Base-by-base conservation (phyloP, 1,140 invertebrate genomes). In the Berghia stephanieae region DNA sequence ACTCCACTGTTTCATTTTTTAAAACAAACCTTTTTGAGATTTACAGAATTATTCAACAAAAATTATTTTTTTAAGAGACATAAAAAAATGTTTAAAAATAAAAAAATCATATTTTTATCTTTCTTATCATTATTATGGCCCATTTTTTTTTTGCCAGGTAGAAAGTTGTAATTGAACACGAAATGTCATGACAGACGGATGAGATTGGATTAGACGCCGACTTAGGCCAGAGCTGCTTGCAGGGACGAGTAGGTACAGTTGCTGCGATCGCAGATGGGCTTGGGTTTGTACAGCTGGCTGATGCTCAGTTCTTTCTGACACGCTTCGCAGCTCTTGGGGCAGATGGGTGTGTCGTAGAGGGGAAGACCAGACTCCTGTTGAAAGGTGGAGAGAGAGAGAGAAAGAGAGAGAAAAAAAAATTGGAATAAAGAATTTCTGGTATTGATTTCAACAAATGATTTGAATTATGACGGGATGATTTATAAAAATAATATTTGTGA, bases 221-320 rank as follows among this genome's bases (percentile, higher is more conserved):
- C 66, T 81, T 71, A 81, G 16, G 75, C 80, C 52, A 84, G 73
- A 21, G 81, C 78, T 27, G 76, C 70, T 73, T 87, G 86, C n/a
- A 87, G 79, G n/a, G 83, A 85, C 16, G 84, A 71, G 44, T 87
- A 87, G 24, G 84, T 86, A 70, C 86, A 88, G 76, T 86, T 86
- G 49, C 82, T 83, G 18, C 83, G 81, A 6, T 67, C 57, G 68
- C 84, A 87, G 66, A 87, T 81, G 10, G 83, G 83, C 63, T 87
- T 90, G 46, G 91, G 85, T 2, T 91, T 89, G 83, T 91, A 92
- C 78, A 92, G 90, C 74, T 91, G 86, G 78, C 93, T 89, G 82
- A 93, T 93, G 36, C 92, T 86, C 36, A 93, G 88, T 5, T 93
- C 92, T 80, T 92, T 91, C 57, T 91, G 91, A 86, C 93, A 94